These are phyloP conservation scores for Stenopsyche tienmushanensis DNA, from an alignment of 1,140 invertebrate genomes.

Conservation along the genomic window DNA sequence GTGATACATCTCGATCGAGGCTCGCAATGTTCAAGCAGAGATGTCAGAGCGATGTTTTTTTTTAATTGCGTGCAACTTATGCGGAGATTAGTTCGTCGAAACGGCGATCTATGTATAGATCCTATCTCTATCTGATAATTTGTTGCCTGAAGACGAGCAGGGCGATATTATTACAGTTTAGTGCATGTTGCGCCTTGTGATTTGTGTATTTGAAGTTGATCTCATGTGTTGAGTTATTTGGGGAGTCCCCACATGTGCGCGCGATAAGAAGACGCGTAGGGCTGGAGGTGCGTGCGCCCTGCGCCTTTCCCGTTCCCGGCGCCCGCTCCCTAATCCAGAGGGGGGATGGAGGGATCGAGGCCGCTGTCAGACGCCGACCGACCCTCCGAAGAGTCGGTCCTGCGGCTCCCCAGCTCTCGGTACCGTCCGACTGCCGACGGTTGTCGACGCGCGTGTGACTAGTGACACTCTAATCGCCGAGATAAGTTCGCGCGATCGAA, in stretches of 20 bases:
- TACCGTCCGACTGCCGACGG: background rate
- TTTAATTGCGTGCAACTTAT: background rate
- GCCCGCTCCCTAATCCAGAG: background rate
- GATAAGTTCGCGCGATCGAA: background rate
- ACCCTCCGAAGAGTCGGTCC: background rate
- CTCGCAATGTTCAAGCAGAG: too few relatives aligned
- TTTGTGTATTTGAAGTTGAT: background rate
- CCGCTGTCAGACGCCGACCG: background rate
- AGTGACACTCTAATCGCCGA: background rate
- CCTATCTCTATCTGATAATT: background rate
- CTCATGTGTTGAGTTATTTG: background rate
- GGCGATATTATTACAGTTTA: background rate
- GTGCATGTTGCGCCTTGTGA: too few relatives aligned
- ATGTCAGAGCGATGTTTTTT: too few relatives aligned
- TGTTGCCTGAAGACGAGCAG: background rate
- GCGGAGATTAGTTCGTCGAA: background rate
- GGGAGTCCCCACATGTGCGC: background rate
- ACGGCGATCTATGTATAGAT: background rate
- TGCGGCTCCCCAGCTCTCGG: background rate
- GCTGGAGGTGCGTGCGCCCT: background rate
- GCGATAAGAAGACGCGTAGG: background rate
- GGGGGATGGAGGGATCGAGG: background rate
- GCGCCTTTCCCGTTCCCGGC: background rate
- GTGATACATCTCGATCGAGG: too few relatives aligned
- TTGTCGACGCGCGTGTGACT: background rate